Conservation (phyloP, 2,113 vertebrate species). For the Microcebus jonahi region DNA sequence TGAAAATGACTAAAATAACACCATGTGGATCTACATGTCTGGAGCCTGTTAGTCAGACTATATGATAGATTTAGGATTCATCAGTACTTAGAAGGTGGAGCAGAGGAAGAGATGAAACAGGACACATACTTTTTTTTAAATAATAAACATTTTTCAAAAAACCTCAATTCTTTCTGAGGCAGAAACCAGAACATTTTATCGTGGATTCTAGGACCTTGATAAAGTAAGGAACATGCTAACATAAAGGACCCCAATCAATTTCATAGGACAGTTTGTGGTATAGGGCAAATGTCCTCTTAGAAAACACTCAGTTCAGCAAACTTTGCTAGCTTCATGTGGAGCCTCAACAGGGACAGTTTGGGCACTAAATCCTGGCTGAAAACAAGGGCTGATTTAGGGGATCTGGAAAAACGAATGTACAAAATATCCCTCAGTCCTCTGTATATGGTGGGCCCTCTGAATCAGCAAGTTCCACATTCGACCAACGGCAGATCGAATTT, state of each 20-base stretch:
- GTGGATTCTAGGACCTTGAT: background rate
- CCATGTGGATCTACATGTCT: background rate
- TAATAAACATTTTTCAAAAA: background rate
- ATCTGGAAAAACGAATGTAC: background rate
- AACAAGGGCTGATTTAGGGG: background rate
- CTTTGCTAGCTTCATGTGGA: background rate
- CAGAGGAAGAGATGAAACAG: background rate
- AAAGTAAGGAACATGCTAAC: background rate
- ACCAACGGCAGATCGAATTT: too few species aligned
- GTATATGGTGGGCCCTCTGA: background rate
- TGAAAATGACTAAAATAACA: background rate
- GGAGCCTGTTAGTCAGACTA: background rate
- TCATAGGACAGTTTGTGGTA: background rate
- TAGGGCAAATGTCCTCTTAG: background rate
- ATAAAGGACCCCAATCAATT: background rate
- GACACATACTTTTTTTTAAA: background rate
- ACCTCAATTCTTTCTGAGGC: background rate
- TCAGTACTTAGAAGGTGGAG: background rate
- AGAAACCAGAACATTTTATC: background rate
- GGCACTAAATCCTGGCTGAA: background rate
- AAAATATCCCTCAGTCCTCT: background rate
- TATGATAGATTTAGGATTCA: background rate
- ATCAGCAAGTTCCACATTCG: background rate
- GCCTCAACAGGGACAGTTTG: background rate
- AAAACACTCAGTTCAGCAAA: background rate